A percentile compares a stretch with the other conserved stretches of the same genome.
These are phyloP conservation scores for Macaria notata DNA, from an alignment of 2,888 invertebrate species.

Conservation along the genomic window DNA sequence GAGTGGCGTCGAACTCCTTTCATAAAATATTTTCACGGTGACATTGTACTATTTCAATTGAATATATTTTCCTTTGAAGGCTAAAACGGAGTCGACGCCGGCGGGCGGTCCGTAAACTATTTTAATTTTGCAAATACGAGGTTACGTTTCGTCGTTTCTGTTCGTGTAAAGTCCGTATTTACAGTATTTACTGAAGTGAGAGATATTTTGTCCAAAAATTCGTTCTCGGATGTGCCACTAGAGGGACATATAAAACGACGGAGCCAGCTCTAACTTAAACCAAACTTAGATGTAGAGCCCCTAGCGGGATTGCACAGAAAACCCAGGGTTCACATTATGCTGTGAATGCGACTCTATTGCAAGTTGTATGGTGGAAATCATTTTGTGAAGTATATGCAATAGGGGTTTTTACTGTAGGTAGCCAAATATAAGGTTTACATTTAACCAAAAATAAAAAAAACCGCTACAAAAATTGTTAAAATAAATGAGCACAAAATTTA, in stretches of 20 bases:
- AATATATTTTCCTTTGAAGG: constrained; percentile 39
- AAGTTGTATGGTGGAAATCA: constrained; percentile 41
- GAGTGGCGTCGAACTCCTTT: constrained; percentile 50
- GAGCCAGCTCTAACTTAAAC: constrained; percentile 63
- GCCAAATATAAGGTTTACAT: too few relatives aligned
- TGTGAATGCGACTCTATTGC: constrained; percentile 48
- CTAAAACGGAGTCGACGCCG: constrained; percentile 7
- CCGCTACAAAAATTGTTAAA: too few relatives aligned
- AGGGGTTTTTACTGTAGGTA: too few relatives aligned
- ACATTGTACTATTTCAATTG: constrained; percentile 62
- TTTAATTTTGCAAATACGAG: constrained; percentile 23
- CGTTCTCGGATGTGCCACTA: constrained; percentile 52
- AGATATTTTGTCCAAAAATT: constrained; percentile 51
- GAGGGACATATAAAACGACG: constrained; percentile 60
- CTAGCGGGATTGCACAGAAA: constrained; percentile 49
- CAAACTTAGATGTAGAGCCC: constrained; percentile 68
- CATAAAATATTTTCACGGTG: constrained; percentile 70
- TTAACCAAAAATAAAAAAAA: too few relatives aligned
- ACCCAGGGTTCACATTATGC: constrained; percentile 55
- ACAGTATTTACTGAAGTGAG: constrained; percentile 42
- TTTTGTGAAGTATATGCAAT: constrained; percentile 28
- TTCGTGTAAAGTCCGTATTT: constrained; percentile 36
- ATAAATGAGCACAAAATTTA: too few relatives aligned
- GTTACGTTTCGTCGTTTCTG: constrained; percentile 25
- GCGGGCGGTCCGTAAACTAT: constrained; percentile 21